Conservation (phyloP, 2,797 vertebrate genomes). For the Gallinago solitaria region DNA sequence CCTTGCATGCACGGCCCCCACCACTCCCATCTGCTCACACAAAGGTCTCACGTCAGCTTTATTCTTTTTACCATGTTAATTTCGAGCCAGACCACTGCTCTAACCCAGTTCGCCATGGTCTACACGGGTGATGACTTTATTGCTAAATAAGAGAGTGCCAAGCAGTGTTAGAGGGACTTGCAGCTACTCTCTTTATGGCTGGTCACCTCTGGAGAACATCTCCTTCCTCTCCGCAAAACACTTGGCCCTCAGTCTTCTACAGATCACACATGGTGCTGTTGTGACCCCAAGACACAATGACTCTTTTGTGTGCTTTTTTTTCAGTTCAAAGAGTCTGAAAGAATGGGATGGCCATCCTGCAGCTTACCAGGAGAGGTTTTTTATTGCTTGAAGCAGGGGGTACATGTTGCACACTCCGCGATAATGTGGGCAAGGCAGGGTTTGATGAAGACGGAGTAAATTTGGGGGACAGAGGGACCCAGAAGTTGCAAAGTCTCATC, state of each 20-base stretch:
- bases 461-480: background rate
- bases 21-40: background rate
- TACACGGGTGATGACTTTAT: background rate
- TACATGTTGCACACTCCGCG: accelerated
- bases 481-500: background rate
- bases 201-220: background rate
- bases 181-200: background rate
- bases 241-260: background rate
- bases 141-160: background rate
- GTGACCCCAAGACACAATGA: background rate
- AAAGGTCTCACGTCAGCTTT: background rate
- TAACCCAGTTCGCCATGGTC: background rate
- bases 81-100: background rate
- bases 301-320: background rate
- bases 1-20: background rate
- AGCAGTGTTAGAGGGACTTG: background rate
- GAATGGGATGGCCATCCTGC: background rate
- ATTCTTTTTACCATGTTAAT: background rate
- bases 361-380: background rate
- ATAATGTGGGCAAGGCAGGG: background rate
- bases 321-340: background rate
- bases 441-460: background rate
- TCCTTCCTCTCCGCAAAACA: background rate
- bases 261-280: background rate
- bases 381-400: background rate